Evolutionary conservation across 2,888 invertebrate genomes (phyloP).

Genomic region (Drepana falcataria): DNA sequence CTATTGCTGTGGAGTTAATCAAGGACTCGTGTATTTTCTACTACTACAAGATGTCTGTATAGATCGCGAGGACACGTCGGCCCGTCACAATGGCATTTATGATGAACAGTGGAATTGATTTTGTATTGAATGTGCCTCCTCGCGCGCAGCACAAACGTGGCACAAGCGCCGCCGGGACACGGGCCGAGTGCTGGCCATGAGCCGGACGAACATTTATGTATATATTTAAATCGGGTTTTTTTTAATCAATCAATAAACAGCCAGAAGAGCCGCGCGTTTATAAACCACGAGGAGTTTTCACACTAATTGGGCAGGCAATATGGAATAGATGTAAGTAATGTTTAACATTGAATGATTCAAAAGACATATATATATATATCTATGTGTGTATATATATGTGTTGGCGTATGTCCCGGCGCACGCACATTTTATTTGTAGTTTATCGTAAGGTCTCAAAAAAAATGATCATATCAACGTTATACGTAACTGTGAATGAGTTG

Average conservation of each 20-base stretch:
- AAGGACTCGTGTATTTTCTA: no score
- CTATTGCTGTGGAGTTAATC: no score
- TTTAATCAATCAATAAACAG: no score
- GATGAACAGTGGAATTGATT: background rate
- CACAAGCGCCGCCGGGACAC: background rate
- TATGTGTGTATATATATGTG: background rate
- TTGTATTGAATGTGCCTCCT: background rate
- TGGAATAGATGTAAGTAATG: no score
- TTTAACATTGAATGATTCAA: background rate
- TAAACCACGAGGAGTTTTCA: no score
- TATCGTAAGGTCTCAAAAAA: slow-evolving; percentile 51
- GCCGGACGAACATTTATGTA: no score
- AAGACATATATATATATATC: background rate
- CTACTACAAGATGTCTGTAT: no score
- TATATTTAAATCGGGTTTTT: no score
- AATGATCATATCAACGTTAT: slow-evolving; percentile 76
- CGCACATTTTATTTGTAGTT: slow-evolving; percentile 45
- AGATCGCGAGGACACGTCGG: background rate
- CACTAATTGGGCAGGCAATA: no score
- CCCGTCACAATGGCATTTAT: background rate
- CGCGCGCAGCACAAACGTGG: background rate
- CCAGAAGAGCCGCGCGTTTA: no score
- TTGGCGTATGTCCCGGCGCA: slow-evolving; percentile 20
- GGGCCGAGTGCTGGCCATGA: background rate
- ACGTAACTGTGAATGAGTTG: slow-evolving; percentile 58